Conservation (phyloP, 1,140 invertebrate genomes). For the Lucilia sericata region DNA sequence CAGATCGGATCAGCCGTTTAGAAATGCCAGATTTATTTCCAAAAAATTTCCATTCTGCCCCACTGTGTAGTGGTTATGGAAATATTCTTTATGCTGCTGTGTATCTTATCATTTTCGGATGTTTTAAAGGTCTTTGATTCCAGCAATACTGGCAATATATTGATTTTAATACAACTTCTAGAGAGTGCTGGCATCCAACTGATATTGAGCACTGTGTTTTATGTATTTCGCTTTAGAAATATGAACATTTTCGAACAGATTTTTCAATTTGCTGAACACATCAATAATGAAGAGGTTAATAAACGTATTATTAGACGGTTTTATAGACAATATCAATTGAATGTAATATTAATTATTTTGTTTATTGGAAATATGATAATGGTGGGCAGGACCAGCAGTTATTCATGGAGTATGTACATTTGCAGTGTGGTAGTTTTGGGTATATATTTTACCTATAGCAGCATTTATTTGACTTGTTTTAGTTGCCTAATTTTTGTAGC, state of each 20-base stretch:
- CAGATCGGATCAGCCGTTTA: too few species aligned
- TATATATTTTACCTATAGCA: not conserved
- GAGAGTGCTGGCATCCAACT: slow-evolving; percentile 28
- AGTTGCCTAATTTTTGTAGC: not conserved
- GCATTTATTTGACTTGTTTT: not conserved
- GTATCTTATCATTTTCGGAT: slow-evolving; percentile 18
- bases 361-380: not conserved
- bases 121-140: not conserved
- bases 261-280: not conserved
- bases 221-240: not conserved
- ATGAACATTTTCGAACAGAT: not conserved
- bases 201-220: not conserved
- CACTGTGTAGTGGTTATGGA: slow-evolving; percentile 24
- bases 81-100: not conserved
- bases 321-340: not conserved
- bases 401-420: not conserved
- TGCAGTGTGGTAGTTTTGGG: not conserved
- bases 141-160: slow-evolving; percentile 23
- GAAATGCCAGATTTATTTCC: too few species aligned
- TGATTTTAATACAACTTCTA: not conserved
- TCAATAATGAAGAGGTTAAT: not conserved
- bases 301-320: not conserved
- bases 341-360: not conserved
- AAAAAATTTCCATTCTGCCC: too few species aligned
- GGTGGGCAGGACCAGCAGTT: not conserved